Evolutionary conservation across 2,888 invertebrate species (phyloP).

Genomic region (Nysson spinosus): DNA sequence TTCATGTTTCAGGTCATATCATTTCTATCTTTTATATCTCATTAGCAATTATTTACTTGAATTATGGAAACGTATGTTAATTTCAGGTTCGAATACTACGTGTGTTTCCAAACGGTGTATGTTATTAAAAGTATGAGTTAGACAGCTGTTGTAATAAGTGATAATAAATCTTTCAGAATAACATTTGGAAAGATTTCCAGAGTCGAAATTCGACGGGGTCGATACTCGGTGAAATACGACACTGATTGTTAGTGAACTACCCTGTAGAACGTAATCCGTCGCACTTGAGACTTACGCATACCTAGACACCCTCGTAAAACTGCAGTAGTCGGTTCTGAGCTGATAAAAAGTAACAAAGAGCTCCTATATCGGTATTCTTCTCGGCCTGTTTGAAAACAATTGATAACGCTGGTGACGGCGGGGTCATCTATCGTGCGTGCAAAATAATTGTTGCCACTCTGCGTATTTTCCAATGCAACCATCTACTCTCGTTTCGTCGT

Average conservation of each 20-base stretch:
- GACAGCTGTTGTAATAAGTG: too few relatives aligned
- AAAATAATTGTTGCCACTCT: conserved; percentile 45
- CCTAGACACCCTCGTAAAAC: conserved; percentile 13
- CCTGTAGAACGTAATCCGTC: conserved; percentile 12
- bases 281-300: conserved; percentile 7
- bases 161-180: too few relatives aligned
- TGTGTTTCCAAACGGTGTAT: too few relatives aligned
- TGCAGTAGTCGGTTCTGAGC: conserved; percentile 14
- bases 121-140: too few relatives aligned
- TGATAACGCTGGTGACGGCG: conserved; percentile 51
- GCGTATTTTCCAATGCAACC: conserved; percentile 21
- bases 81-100: too few relatives aligned
- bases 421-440: conserved; percentile 54
- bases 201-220: not conserved
- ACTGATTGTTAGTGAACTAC: not conserved
- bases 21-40: too few relatives aligned
- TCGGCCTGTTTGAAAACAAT: conserved; percentile 57
- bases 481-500: conserved; percentile 2
- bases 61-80: not conserved
- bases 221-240: not conserved
- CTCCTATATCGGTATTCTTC: conserved; percentile 47
- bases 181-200: too few relatives aligned
- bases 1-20: too few relatives aligned
- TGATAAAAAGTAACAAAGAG: conserved; percentile 58
- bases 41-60: not conserved